A percentile compares a stretch with the other conserved stretches of the same genome.
These are phyloP conservation scores for Zaprionus taronus DNA, from an alignment of 1,140 invertebrate species.

Conservation along the genomic window DNA sequence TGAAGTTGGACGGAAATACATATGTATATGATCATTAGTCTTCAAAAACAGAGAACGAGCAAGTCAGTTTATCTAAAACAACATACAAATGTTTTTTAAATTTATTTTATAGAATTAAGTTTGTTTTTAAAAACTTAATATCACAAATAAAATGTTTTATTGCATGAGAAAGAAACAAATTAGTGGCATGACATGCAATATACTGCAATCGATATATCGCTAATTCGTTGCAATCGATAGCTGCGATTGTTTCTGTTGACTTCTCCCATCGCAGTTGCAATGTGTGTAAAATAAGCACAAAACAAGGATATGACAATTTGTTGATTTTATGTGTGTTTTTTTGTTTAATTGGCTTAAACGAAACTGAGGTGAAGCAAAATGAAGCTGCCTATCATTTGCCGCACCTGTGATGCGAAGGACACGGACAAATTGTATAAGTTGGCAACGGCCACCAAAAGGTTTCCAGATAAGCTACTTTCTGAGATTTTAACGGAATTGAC, in stretches of 20 bases:
- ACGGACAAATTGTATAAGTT: slow-evolving; percentile 61
- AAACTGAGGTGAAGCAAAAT: slow-evolving; percentile 32
- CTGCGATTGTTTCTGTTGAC: slow-evolving; percentile 13
- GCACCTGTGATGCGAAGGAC: slow-evolving; percentile 70
- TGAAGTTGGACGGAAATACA: not conserved
- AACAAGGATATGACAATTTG: slow-evolving; percentile 38
- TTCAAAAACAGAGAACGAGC: not conserved
- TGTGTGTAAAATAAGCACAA: slow-evolving; percentile 34
- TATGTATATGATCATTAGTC: not conserved
- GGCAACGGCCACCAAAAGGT: slow-evolving; percentile 64
- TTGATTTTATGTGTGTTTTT: slow-evolving; percentile 61
- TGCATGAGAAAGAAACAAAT: not conserved
- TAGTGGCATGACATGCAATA: slow-evolving; percentile 15
- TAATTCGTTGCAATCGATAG: slow-evolving; percentile 8
- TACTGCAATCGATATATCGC: not conserved
- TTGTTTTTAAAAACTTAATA: not conserved
- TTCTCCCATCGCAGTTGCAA: slow-evolving; percentile 41
- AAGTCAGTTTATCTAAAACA: no score
- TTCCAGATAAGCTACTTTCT: slow-evolving; percentile 64
- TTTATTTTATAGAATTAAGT: not conserved
- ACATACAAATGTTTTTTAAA: no score
- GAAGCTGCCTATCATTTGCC: slow-evolving; percentile 70
- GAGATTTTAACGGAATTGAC: slow-evolving; percentile 67
- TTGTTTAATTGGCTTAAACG: slow-evolving; percentile 11
- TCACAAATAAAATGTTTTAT: not conserved